Conservation (phyloP, 2,113 vertebrate genomes). For the Engraulis encrasicolus region DNA sequence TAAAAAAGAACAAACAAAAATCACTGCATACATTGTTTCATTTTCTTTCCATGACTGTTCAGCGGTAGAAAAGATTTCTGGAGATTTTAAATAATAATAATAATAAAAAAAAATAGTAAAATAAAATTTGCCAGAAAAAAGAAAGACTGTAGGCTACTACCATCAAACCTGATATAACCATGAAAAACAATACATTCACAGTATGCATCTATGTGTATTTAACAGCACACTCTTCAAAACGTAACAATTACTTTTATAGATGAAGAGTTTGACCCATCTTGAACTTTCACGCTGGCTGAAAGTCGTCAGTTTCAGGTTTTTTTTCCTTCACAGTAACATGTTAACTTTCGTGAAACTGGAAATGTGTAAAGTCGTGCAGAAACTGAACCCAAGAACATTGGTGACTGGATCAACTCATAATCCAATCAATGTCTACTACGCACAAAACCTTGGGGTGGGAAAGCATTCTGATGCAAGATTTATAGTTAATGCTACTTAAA, state of each 20-base stretch:
- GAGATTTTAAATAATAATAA: background rate
- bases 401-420: background rate
- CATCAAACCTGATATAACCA: background rate
- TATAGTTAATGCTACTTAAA: background rate
- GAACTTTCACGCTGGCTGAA: background rate
- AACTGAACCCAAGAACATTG: background rate
- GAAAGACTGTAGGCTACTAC: background rate
- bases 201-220: background rate
- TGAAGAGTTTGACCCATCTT: constrained; percentile 1
- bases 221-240: background rate
- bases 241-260: background rate
- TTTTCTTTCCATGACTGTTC: background rate
- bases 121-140: background rate
- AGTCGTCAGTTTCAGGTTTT: background rate
- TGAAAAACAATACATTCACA: constrained; percentile 5
- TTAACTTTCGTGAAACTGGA: background rate
- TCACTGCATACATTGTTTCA: background rate
- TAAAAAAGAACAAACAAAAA: background rate
- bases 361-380: background rate
- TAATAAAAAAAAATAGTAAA: too few relatives aligned
- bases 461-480: background rate
- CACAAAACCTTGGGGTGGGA: background rate
- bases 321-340: background rate
- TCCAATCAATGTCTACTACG: background rate
- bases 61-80: background rate